These are phyloP conservation scores for Amaurobius ferox DNA, from an alignment of 2,888 invertebrate species.

Conservation along the genomic window DNA sequence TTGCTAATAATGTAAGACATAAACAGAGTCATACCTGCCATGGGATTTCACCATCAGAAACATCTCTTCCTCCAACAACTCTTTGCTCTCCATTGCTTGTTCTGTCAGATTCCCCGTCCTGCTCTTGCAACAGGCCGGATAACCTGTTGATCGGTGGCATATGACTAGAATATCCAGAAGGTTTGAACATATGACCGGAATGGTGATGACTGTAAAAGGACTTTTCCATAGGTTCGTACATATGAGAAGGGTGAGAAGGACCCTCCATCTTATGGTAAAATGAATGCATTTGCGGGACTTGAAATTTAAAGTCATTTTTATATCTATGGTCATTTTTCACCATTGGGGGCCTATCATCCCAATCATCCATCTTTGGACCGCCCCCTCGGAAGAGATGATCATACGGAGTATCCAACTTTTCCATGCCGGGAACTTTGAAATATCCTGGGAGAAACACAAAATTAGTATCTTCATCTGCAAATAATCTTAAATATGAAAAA, in stretches of 20 bases:
- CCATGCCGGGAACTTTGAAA: slow-evolving; percentile 60
- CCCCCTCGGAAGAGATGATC: slow-evolving; percentile 52
- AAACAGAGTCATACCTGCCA: slow-evolving; percentile 58
- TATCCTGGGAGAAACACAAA: slow-evolving; percentile 21
- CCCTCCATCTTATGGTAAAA: slow-evolving; percentile 50
- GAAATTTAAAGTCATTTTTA: slow-evolving; percentile 3
- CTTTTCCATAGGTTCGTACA: not conserved
- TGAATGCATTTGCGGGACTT: slow-evolving; percentile 43
- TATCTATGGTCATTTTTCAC: slow-evolving; percentile 1
- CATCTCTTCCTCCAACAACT: slow-evolving; percentile 70
- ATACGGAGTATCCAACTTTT: slow-evolving; percentile 41
- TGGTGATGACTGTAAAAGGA: not conserved
- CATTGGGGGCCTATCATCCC: slow-evolving; percentile 7
- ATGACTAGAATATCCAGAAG: not conserved
- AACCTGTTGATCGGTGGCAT: not conserved
- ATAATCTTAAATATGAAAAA: not conserved
- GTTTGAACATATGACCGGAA: not conserved
- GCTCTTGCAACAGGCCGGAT: not conserved
- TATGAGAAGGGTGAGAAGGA: not conserved
- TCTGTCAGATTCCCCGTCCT: not conserved
- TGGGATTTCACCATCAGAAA: slow-evolving; percentile 65
- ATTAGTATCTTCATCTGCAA: not conserved
- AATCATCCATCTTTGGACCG: not conserved
- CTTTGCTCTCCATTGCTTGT: slow-evolving; percentile 44
- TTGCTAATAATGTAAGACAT: too few relatives aligned